A percentile compares a stretch with the other conserved stretches of the same genome.
Evolutionary conservation across 2,797 vertebrate species (phyloP).

Genomic region (Enteromius treurensis): DNA sequence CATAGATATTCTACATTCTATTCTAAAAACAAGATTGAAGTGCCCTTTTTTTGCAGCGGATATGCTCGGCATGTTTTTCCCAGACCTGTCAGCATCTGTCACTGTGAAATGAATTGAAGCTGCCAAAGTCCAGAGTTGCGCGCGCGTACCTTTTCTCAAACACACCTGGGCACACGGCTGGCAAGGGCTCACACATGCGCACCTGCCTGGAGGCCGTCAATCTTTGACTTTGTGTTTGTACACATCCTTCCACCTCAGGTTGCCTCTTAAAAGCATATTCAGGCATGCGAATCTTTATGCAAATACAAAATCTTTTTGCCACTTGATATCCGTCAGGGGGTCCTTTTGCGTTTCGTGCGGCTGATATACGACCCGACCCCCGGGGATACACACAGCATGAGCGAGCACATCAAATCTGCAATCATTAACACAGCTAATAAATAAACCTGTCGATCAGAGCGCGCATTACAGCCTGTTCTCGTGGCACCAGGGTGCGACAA

Average conservation of each 20-base stretch:
- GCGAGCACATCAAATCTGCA: conserved; percentile 70
- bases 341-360: conserved; percentile 12
- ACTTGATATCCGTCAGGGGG: conserved; percentile 41
- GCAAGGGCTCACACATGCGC: conserved; percentile 9
- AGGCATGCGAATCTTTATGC: conserved; percentile 59
- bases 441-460: conserved; percentile 64
- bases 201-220: conserved; percentile 57
- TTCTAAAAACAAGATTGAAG: neutral
- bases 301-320: conserved; percentile 43
- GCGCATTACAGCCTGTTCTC: conserved; percentile 60
- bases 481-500: conserved; percentile 53
- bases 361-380: conserved; percentile 60
- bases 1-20: neutral
- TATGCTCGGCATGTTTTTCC: conserved; percentile 28
- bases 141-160: conserved; percentile 23
- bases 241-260: conserved; percentile 71
- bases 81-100: conserved; percentile 57
- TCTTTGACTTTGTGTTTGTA: conserved; percentile 64
- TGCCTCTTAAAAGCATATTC: conserved; percentile 7
- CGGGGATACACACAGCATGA: conserved; percentile 64
- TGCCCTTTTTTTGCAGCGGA: neutral
- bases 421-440: conserved; percentile 76
- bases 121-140: conserved; percentile 34
- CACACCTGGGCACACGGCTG: conserved; percentile 37
- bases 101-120: conserved; percentile 29